Percentiles rank a stretch among this genome's conserved stretches.
phyloP scores from a whole-genome alignment of 2,888 invertebrate genomes.

The Branchipolynoe longqiensis region DNA sequence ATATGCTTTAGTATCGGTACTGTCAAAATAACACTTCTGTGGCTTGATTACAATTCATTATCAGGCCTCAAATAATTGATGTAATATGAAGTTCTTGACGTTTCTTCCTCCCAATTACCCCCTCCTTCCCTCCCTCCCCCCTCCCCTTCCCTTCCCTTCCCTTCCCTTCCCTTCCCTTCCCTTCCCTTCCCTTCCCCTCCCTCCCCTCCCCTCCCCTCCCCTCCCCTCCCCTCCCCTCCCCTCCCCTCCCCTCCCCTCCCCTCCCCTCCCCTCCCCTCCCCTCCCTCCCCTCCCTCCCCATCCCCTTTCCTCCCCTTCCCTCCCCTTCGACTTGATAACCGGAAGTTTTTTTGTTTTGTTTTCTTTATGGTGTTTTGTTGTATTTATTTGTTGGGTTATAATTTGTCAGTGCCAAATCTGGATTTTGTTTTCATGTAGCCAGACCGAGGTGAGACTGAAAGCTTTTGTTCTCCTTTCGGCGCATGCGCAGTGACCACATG shows the following conservation, averaged over 20 bases:
- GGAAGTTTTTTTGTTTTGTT: no score
- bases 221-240: background rate
- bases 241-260: background rate
- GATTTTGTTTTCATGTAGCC: no score
- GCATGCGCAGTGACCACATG: background rate
- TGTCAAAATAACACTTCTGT: background rate
- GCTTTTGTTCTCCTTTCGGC: no score
- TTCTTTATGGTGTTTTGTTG: no score
- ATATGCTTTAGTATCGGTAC: background rate
- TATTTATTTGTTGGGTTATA: no score
- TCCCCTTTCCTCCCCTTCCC: no score
- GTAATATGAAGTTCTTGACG: slow-evolving; percentile 3
- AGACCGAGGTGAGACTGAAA: no score
- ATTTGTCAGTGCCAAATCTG: no score
- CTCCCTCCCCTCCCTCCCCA: no score
- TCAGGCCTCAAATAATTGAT: background rate
- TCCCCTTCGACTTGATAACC: no score
- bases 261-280: no score
- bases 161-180: background rate
- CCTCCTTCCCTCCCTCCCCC: background rate
- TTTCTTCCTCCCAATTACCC: slow-evolving; percentile 1
- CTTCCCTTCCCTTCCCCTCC: no score
- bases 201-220: background rate
- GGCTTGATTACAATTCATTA: slow-evolving; percentile 4
- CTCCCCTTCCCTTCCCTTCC: background rate